Conservation (phyloP, 2,888 invertebrate species). For the Andrena camellia region DNA sequence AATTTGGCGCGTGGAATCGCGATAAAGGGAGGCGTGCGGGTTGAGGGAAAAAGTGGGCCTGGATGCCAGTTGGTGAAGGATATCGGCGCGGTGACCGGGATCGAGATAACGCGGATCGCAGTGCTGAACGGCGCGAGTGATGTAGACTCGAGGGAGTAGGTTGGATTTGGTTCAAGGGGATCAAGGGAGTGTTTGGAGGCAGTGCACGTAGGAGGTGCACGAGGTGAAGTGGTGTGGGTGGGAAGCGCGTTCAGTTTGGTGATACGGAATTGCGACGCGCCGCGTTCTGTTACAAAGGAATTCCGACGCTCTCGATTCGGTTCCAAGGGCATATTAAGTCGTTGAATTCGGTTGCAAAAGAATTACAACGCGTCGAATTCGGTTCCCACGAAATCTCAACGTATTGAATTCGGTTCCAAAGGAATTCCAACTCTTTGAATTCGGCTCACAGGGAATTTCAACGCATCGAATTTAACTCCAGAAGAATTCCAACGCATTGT, state of each 20-base stretch:
- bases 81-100: conserved; percentile 5
- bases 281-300: no score
- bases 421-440: background rate
- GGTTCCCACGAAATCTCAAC: background rate
- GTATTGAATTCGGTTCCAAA: background rate
- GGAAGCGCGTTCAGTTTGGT: background rate
- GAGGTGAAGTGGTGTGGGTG: conserved; percentile 1
- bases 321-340: no score
- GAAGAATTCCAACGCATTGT: background rate
- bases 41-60: background rate
- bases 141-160: background rate
- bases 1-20: background rate
- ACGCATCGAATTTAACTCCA: background rate
- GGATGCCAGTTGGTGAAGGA: background rate
- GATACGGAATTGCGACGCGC: no score
- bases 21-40: background rate
- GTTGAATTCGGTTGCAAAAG: background rate
- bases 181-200: background rate
- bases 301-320: background rate
- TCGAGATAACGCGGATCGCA: background rate
- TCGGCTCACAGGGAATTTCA: background rate
- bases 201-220: background rate
- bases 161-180: conserved; percentile 16
- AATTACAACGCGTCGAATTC: background rate
- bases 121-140: background rate